Percentiles rank a stretch among this genome's conserved stretches.
Evolutionary conservation across 2,797 vertebrate genomes (phyloP).

Genomic region (Rallus crepitans): DNA sequence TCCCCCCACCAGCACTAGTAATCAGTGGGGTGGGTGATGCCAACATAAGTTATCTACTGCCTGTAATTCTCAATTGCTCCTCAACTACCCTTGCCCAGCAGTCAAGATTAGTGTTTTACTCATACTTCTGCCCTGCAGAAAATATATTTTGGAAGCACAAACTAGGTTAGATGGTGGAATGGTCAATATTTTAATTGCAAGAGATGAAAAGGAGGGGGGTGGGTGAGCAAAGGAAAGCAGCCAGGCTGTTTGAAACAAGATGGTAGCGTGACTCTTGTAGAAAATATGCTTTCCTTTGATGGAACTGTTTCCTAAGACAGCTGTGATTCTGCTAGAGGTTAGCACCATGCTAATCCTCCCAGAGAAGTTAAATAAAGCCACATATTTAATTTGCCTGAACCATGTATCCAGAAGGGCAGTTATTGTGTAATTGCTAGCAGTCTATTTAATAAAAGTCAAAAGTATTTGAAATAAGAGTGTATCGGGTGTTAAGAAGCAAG

Average conservation of each 20-base stretch:
- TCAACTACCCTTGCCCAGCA: background rate
- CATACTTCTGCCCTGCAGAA: background rate
- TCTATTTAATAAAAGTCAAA: conserved; percentile 67
- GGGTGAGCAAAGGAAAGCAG: background rate
- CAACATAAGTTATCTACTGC: background rate
- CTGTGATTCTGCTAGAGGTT: conserved; percentile 23
- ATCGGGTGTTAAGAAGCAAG: conserved; percentile 76
- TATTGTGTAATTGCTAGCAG: conserved; percentile 54
- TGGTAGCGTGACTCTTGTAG: conserved; percentile 10
- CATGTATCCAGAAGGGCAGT: conserved; percentile 35
- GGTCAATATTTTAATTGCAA: conserved; percentile 37
- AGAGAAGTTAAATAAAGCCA: conserved; percentile 59
- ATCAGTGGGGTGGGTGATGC: background rate
- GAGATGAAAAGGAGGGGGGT: background rate
- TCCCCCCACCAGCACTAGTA: background rate
- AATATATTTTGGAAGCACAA: background rate
- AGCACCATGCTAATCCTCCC: conserved; percentile 30
- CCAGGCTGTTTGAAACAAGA: conserved; percentile 33
- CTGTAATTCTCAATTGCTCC: background rate
- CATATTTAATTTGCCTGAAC: conserved; percentile 52
- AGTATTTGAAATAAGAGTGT: conserved; percentile 64
- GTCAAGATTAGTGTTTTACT: background rate
- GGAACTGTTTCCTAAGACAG: conserved; percentile 35
- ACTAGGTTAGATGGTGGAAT: background rate
- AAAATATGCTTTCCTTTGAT: conserved; percentile 59